These are phyloP conservation scores for Polypterus bichir DNA, from an alignment of 2,113 vertebrate species.

Conservation along the genomic window DNA sequence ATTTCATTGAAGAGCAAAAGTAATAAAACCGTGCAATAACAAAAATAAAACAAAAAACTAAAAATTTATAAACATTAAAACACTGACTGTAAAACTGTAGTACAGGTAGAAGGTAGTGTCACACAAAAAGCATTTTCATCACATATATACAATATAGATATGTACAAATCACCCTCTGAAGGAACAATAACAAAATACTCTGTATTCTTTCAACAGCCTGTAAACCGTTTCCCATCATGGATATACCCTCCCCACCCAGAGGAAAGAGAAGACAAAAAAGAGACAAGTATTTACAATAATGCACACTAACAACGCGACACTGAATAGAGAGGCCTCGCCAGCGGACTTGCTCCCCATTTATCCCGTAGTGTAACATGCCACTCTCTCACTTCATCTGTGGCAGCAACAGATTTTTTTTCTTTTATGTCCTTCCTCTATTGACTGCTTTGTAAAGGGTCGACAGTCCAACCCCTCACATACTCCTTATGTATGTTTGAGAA, in stretches of 20 bases:
- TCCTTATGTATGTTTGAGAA: no score
- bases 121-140: conserved; percentile 79
- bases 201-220: conserved; percentile 55
- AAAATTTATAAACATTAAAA: conserved; percentile 80
- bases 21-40: conserved; percentile 89
- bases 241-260: conserved; percentile 44
- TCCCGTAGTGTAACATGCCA: no score
- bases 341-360: no score
- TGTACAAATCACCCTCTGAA: conserved; percentile 83
- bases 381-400: no score
- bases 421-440: no score
- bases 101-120: conserved; percentile 76
- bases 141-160: conserved; percentile 95
- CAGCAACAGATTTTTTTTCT: no score
- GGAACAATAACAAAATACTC: conserved; percentile 91
- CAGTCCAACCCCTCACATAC: no score
- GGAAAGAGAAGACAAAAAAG: conserved; percentile 62
- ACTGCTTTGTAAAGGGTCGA: no score
- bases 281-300: conserved; percentile 76
- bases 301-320: conserved; percentile 71
- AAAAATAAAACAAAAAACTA: conserved; percentile 43
- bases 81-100: conserved; percentile 85
- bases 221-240: conserved; percentile 46
- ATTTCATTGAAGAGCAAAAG: conserved; percentile 72
- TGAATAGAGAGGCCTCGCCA: conserved; percentile 58